Evolutionary conservation across 2,113 vertebrate genomes (phyloP), one percentile per base, ranked within the genome.

Genomic region (Axis porcinus): DNA sequence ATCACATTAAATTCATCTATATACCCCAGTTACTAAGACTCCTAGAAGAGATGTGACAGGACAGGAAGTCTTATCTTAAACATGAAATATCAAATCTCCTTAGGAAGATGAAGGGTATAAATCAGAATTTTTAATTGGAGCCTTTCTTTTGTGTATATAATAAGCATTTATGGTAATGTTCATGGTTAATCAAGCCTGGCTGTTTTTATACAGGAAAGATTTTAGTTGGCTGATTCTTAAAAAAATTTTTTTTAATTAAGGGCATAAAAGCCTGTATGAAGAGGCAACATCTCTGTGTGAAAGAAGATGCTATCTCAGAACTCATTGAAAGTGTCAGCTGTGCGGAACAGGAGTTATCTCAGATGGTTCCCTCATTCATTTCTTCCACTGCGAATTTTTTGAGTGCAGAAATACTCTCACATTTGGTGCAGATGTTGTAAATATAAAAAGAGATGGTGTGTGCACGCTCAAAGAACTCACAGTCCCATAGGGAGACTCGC

Each of bases 171-270:
- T 88, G 17, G 50, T 54, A 25, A 57, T 91, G 6, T 78, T 89
- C 23, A 30, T 5, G 36, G 45, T 91, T 92, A 81, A 86, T 91
- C 70, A 85, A 62, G 33, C 93, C 33, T 67, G 78, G 30, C 9
- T 83, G 25, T 36, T 87, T 60, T 91, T 58, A 21, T 30, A n/a
- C 43, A 33, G 47, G n/a, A 93, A 60, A 89, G 12, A 64, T 58
- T 86, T 79, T 64, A 54, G 28, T 86, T 17, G 23, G 9, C 25
- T 93, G 36, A 28, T 30, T 43, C 30, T 55, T 81, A 0, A 50
- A 60, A 55, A 55, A 60, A 27, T 7, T 2, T 47, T 6, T 16
- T 45, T 21, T 17, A 45, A 79, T 30, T 67, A 45, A 57, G 27
- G 36, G 33, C 57, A 28, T 21, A 36, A 81, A 60, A 58, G 5